Conservation (phyloP, 2,113 vertebrate genomes). For the Sitta europaea region DNA sequence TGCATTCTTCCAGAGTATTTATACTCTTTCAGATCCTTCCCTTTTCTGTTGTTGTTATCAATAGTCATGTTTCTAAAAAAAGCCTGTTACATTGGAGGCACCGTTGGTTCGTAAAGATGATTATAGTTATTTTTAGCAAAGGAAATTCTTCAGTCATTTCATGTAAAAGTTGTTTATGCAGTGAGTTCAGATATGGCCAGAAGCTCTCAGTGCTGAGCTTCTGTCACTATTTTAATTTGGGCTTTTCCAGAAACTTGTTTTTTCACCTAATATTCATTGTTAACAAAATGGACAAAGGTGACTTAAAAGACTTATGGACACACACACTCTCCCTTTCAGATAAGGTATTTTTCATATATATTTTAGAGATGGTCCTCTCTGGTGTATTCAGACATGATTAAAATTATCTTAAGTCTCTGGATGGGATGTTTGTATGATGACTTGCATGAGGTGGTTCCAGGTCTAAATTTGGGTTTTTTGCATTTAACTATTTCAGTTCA, state of each 20-base stretch:
- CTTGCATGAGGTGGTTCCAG: background rate
- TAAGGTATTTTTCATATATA: background rate
- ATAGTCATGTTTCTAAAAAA: background rate
- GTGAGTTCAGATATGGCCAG: background rate
- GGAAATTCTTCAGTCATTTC: background rate
- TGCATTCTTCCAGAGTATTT: background rate
- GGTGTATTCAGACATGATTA: background rate
- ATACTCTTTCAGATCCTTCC: background rate
- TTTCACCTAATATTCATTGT: background rate
- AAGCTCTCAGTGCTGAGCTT: background rate
- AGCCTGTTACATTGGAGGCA: background rate
- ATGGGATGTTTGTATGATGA: background rate
- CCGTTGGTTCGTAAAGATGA: background rate
- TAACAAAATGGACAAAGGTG: background rate
- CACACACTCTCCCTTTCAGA: background rate
- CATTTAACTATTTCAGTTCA: background rate
- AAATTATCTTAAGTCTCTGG: background rate
- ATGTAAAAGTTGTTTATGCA: background rate
- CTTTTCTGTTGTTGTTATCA: background rate
- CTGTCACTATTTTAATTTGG: background rate
- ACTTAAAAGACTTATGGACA: accelerated
- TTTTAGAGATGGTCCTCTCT: background rate
- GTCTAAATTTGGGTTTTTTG: background rate
- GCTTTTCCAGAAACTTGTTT: background rate
- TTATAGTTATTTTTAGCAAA: background rate